phyloP scores from a whole-genome alignment of 1,140 invertebrate species.

The Pomacea maculata region DNA sequence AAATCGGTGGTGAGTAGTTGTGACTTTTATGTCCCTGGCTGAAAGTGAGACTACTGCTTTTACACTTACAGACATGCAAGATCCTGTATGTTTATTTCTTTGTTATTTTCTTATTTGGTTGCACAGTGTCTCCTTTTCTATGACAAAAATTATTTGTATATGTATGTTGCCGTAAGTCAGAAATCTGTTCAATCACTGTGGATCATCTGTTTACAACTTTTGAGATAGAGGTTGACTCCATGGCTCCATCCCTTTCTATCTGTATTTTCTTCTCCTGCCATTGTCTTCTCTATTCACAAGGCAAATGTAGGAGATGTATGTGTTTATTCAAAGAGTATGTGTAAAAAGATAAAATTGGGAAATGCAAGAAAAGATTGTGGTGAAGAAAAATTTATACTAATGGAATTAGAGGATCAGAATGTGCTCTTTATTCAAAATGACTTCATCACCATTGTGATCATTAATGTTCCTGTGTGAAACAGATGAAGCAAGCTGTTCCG shows the following conservation, averaged over 20 bases:
- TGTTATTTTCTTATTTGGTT: not conserved
- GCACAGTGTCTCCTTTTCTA: not conserved
- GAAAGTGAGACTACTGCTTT: not conserved
- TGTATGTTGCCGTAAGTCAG: not conserved
- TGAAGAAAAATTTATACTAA: no score
- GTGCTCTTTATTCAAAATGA: not conserved
- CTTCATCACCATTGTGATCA: not conserved
- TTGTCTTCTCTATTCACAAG: no score
- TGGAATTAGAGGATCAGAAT: no score
- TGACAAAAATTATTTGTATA: not conserved
- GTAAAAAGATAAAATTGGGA: no score
- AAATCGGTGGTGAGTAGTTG: slow-evolving; percentile 45
- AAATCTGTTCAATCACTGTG: not conserved
- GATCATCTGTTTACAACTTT: not conserved
- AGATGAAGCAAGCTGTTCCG: not conserved
- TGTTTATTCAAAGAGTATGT: no score
- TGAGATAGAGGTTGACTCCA: not conserved
- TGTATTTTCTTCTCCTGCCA: no score
- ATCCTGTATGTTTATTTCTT: not conserved
- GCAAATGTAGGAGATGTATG: no score
- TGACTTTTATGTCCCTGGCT: not conserved
- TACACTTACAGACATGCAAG: not conserved
- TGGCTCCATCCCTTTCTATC: no score
- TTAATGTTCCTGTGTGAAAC: not conserved
- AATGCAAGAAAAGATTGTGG: no score